A percentile compares a stretch with the other conserved stretches of the same genome.
Evolutionary conservation across 2,888 invertebrate species (phyloP).

Genomic region (Brenthis daphne): DNA sequence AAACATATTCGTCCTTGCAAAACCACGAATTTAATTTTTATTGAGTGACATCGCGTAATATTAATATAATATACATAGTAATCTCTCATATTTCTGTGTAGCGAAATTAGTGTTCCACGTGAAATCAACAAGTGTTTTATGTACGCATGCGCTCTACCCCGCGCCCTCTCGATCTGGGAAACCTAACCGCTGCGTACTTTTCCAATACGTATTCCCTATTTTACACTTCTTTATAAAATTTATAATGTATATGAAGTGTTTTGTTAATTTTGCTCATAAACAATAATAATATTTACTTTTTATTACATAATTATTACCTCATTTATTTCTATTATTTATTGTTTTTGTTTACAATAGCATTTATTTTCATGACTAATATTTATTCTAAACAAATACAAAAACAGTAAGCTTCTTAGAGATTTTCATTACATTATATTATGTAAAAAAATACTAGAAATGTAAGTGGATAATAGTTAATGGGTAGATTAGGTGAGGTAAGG

Average conservation of each 20-base stretch:
- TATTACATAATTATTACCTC: too few species aligned
- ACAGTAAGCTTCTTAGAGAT: too few species aligned
- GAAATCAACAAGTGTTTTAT: slow-evolving; percentile 71
- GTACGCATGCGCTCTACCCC: slow-evolving; percentile 61
- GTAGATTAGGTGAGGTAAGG: too few species aligned
- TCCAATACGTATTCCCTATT: slow-evolving; percentile 53
- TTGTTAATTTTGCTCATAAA: not conserved
- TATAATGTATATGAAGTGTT: slow-evolving; percentile 23
- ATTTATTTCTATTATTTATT: too few species aligned
- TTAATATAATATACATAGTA: slow-evolving; percentile 11
- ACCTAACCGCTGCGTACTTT: slow-evolving; percentile 60
- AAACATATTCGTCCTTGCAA: too few species aligned
- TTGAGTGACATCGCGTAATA: slow-evolving; percentile 38
- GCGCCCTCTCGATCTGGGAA: slow-evolving; percentile 45
- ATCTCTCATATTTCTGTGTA: slow-evolving; percentile 21
- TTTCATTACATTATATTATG: too few species aligned
- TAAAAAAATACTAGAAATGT: too few species aligned
- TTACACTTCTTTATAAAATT: slow-evolving; percentile 39
- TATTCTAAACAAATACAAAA: too few species aligned
- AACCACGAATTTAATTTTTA: not conserved
- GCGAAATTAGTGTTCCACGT: slow-evolving; percentile 52
- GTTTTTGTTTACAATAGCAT: too few species aligned
- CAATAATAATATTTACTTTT: not conserved
- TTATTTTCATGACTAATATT: too few species aligned
- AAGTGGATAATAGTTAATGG: too few species aligned